Conservation (phyloP, 2,888 invertebrate species). For the Nephrotoma appendiculata region DNA sequence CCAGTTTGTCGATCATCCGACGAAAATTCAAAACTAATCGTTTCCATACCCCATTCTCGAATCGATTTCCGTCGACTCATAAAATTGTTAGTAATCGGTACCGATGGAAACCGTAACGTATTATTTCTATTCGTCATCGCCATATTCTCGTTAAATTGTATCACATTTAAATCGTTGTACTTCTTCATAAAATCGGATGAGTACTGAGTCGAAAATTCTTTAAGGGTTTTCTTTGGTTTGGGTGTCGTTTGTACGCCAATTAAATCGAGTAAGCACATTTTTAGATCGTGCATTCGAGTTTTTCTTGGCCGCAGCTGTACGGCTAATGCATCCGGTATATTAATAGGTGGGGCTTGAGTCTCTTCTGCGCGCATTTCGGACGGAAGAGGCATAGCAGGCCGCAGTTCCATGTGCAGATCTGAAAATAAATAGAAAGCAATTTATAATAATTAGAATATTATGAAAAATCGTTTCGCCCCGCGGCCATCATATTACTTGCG, state of each 20-base stretch:
- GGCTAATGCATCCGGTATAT: not conserved
- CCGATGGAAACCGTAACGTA: slow-evolving; percentile 19
- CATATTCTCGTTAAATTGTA: slow-evolving; percentile 32
- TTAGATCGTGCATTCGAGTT: slow-evolving; percentile 26
- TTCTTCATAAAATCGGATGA: slow-evolving; percentile 27
- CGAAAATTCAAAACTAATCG: slow-evolving; percentile 24
- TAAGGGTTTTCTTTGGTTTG: slow-evolving; percentile 27
- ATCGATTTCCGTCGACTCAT: slow-evolving; percentile 15
- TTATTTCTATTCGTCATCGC: slow-evolving; percentile 31
- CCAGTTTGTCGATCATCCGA: slow-evolving; percentile 19
- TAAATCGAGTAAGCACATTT: slow-evolving; percentile 28
- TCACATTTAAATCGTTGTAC: slow-evolving; percentile 27
- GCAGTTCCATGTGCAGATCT: not conserved
- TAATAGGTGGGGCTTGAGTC: not conserved
- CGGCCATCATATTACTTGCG: not conserved
- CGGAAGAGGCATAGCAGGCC: not conserved
- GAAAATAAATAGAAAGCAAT: not conserved
- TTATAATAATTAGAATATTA: not conserved
- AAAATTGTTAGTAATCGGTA: slow-evolving; percentile 19
- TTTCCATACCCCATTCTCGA: slow-evolving; percentile 19
- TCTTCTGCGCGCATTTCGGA: not conserved
- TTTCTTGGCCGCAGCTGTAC: not conserved
- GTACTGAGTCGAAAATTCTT: slow-evolving; percentile 26
- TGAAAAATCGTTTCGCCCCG: not conserved
- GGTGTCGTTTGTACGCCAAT: slow-evolving; percentile 20